These are phyloP conservation scores for Caradrina kadenii DNA, from an alignment of 2,888 invertebrate genomes.

Conservation along the genomic window DNA sequence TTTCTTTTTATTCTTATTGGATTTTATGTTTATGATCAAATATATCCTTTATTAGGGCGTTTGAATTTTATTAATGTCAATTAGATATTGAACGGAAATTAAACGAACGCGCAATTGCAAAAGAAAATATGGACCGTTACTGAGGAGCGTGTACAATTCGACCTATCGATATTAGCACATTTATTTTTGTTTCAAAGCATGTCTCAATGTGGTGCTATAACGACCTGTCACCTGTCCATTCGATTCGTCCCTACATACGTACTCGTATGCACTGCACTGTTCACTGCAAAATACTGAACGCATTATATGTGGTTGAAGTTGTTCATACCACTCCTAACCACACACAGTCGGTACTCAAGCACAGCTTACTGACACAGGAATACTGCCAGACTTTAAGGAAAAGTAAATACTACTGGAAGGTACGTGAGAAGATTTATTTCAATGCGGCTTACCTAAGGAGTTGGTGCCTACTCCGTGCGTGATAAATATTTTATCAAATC, in stretches of 20 bases:
- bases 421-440: conserved; percentile 51
- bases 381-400: conserved; percentile 40
- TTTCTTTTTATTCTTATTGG: conserved; percentile 75
- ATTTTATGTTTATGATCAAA: conserved; percentile 69
- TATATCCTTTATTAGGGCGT: conserved; percentile 49
- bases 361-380: conserved; percentile 21
- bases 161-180: conserved; percentile 1
- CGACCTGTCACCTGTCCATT: conserved; percentile 40
- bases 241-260: neutral
- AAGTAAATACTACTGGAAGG: conserved; percentile 42
- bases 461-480: conserved; percentile 10
- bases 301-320: conserved; percentile 15
- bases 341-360: conserved; percentile 25
- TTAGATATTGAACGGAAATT: conserved; percentile 45
- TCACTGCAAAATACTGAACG: conserved; percentile 30
- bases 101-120: conserved; percentile 8
- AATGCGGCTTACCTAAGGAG: conserved; percentile 36
- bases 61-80: conserved; percentile 56
- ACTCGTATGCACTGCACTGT: conserved; percentile 4
- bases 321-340: conserved; percentile 24
- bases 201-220: conserved; percentile 19
- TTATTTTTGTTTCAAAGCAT: conserved; percentile 11
- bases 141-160: neutral
- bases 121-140: conserved; percentile 8
- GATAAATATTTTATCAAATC: conserved; percentile 46